phyloP scores from a whole-genome alignment of 2,113 vertebrate genomes.

The Telmatochromis brichardi region DNA sequence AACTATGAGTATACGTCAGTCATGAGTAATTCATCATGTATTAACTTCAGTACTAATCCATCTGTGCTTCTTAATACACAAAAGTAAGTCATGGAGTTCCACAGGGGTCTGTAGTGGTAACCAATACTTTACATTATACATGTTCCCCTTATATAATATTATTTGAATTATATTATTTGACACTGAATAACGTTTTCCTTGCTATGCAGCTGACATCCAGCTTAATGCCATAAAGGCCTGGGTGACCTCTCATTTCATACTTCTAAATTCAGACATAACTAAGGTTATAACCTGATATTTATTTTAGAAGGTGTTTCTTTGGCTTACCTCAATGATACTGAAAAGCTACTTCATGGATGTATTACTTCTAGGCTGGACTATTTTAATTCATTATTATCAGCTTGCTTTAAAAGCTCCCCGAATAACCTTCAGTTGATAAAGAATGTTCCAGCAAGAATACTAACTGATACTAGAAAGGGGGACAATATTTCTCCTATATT shows the following conservation, averaged over 20 bases:
- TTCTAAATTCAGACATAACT: neutral
- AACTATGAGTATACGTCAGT: neutral
- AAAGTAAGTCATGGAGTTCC: neutral
- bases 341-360: neutral
- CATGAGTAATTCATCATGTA: neutral
- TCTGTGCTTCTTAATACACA: neutral
- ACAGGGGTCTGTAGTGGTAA: neutral
- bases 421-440: neutral
- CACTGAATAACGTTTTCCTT: neutral
- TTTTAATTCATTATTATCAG: neutral
- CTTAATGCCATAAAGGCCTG: fast-evolving
- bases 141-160: neutral
- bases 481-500: neutral
- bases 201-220: neutral
- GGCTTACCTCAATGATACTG: neutral
- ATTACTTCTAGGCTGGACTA: neutral
- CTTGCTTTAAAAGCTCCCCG: neutral
- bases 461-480: neutral
- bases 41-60: neutral
- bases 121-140: neutral
- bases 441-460: neutral
- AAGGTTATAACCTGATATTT: neutral
- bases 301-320: neutral
- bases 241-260: neutral
- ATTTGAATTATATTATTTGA: neutral